These are phyloP conservation scores for Saimiri boliviensis DNA, from an alignment of 2,113 vertebrate genomes.

Conservation along the genomic window DNA sequence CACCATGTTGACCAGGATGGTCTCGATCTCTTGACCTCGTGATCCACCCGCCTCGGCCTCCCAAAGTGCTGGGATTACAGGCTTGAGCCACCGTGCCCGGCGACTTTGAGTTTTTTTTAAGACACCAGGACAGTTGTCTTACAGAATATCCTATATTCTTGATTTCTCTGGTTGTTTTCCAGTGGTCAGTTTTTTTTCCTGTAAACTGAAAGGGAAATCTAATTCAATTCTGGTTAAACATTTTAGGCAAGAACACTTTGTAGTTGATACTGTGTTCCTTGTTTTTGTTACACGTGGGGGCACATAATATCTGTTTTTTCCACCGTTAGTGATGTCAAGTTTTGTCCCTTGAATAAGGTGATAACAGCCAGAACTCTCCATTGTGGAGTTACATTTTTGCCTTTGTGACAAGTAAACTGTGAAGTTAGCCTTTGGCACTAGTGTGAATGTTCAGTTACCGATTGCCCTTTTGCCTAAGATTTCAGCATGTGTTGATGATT, in stretches of 20 bases:
- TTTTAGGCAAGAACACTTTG: background rate
- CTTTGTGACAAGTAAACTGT: background rate
- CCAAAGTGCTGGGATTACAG: too few relatives aligned
- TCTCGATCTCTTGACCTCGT: too few relatives aligned
- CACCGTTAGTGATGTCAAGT: background rate
- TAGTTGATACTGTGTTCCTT: background rate
- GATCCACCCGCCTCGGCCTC: too few relatives aligned
- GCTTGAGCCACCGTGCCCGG: too few relatives aligned
- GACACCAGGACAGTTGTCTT: background rate
- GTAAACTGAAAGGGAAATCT: background rate
- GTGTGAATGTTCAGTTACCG: background rate
- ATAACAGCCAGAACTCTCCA: background rate
- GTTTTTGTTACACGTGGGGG: background rate
- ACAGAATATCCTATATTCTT: background rate
- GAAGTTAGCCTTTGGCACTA: background rate
- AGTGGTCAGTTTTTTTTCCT: background rate
- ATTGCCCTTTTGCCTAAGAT: background rate
- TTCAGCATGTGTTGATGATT: background rate
- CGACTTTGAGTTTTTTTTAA: background rate
- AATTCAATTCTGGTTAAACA: background rate
- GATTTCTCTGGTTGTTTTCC: background rate
- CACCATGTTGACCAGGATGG: too few relatives aligned
- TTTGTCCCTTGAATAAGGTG: background rate
- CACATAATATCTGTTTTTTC: background rate
- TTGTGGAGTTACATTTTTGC: background rate